Percentiles rank a stretch among this genome's conserved stretches.
Evolutionary conservation across 2,888 invertebrate species (phyloP).

Genomic region (Metellina segmentata): DNA sequence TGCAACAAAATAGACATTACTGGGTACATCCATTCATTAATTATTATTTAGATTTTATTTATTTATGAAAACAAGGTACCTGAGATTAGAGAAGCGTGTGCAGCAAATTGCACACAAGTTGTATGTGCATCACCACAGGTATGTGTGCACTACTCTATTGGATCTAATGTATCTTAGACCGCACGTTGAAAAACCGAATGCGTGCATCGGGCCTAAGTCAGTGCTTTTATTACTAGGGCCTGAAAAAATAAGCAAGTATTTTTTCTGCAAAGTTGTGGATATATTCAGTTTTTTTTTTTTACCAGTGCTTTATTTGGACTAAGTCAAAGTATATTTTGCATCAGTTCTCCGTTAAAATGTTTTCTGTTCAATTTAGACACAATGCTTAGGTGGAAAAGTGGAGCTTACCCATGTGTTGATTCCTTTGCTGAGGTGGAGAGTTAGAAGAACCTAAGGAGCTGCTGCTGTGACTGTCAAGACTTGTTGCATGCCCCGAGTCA

Average conservation of each 20-base stretch:
- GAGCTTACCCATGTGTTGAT: slow-evolving; percentile 63
- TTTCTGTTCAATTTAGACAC: too few relatives aligned
- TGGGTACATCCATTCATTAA: too few relatives aligned
- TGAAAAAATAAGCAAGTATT: background rate
- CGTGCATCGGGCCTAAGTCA: too few relatives aligned
- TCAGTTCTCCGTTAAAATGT: background rate
- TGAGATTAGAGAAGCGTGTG: background rate
- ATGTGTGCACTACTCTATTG: too few relatives aligned
- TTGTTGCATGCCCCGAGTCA: slow-evolving; percentile 81
- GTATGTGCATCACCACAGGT: too few relatives aligned
- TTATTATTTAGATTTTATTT: too few relatives aligned
- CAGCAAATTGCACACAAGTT: background rate
- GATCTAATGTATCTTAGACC: too few relatives aligned
- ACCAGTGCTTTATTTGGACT: background rate
- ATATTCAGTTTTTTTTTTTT: background rate
- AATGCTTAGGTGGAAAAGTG: too few relatives aligned
- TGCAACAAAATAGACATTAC: too few relatives aligned
- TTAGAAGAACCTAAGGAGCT: slow-evolving; percentile 80
- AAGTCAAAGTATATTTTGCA: background rate
- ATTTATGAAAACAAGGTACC: background rate
- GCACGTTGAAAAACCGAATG: too few relatives aligned
- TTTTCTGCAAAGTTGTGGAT: too few relatives aligned
- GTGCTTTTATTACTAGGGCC: too few relatives aligned
- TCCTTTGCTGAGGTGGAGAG: slow-evolving; percentile 79
- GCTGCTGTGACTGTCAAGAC: slow-evolving; percentile 80